Base-by-base conservation (phyloP, 2,888 invertebrate species). In the Apamea monoglypha region DNA sequence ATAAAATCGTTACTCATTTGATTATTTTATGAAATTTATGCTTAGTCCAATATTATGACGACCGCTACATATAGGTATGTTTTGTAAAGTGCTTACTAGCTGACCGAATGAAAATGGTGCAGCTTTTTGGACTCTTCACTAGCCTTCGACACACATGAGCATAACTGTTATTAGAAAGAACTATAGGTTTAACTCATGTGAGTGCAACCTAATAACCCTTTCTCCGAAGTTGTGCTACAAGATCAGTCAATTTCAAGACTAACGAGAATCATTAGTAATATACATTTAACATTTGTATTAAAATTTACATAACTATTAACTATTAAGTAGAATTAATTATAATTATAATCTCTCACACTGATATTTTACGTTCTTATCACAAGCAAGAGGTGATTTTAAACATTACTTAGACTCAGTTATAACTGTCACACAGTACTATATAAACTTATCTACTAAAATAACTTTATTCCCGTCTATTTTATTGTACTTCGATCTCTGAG, bases 161-260 rank as follows among this genome's bases (percentile, higher is more conserved):
- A 66, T 12, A n/a, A 7, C 1, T 1, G 3, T 63, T 18, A 66
- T 50, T 36, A 16, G 1, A 76, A 59, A 63, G n/a, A 8, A 36
- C 7, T 0, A n/a, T 18, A 2, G 21, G 18, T 66, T 6, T 12
- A 21, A 14, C 0, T 56, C 2, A 36, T 21, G 32, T 10, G 1
- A 69, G 1, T 29, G 25, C 16, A 36, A 32, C 36, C 47, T 40
- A 18, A 18, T 18, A 63, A 44, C 36, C 53, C 47, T 74, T 84
- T 75, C 68, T 4, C 61, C 73, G 50, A 83, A 88, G 72, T 82
- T 74, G 71, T 50, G 70, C 63, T 74, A n/a, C 6, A 80, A 72
- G 88, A 90, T 93, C 93, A 93, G 93, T 93, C 92, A 88, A 84
- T 88, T 90, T 92, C 87, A 87, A 91, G 87, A 92, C 90, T 90